These are phyloP conservation scores for Hoplias malabaricus DNA, from an alignment of 2,113 vertebrate species.

Conservation along the genomic window DNA sequence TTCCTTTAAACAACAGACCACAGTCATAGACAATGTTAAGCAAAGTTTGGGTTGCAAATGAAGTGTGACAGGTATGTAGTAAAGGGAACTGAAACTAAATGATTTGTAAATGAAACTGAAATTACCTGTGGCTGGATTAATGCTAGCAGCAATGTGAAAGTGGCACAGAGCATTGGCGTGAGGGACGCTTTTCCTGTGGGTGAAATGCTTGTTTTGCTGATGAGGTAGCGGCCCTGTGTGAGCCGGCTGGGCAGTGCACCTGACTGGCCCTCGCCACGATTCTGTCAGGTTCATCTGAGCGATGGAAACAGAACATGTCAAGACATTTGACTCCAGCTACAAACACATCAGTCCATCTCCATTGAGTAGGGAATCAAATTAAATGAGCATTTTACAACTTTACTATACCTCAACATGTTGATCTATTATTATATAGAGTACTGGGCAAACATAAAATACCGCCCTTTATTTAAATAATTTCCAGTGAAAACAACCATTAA, in stretches of 20 bases:
- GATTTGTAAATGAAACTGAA: background rate
- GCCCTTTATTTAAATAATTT: no score
- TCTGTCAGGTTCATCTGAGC: constrained; percentile 81
- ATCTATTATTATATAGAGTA: no score
- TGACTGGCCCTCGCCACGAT: constrained; percentile 75
- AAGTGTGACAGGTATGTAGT: background rate
- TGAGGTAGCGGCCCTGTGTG: constrained; percentile 82
- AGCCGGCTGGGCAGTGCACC: constrained; percentile 76
- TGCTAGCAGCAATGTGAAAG: constrained; percentile 98
- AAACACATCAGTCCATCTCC: background rate
- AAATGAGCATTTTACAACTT: no score
- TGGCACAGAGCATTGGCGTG: constrained; percentile 94
- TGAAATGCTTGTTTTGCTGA: constrained; percentile 83
- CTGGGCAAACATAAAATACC: no score
- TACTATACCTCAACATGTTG: no score
- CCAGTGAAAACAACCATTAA: no score
- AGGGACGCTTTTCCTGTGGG: constrained; percentile 74
- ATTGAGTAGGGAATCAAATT: background rate
- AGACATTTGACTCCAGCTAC: background rate
- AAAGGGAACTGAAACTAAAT: background rate
- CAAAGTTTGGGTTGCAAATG: background rate
- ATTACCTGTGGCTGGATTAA: constrained; percentile 93
- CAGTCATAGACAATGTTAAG: background rate
- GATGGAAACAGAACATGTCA: constrained; percentile 1
- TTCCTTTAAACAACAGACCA: background rate